Conservation (phyloP, 2,113 vertebrate genomes). For the Atractosteus spatula region DNA sequence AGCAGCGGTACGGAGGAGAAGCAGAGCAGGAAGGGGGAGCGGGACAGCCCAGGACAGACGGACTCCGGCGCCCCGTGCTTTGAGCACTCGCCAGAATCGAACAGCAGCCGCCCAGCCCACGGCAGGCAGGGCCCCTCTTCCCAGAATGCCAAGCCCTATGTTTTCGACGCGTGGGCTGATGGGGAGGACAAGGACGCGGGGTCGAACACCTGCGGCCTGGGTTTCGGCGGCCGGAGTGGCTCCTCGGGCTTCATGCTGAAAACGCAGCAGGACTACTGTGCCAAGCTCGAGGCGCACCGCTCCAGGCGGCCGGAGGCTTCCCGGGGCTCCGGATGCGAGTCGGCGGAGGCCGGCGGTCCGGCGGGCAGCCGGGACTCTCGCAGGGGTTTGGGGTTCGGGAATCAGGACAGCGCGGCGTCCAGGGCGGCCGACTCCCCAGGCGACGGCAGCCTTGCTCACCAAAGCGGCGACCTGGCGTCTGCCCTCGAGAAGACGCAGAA, state of each 20-base stretch:
- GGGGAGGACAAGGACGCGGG: conserved; percentile 46
- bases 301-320: conserved; percentile 46
- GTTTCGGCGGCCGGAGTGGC: conserved; percentile 49
- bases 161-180: conserved; percentile 56
- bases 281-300: conserved; percentile 62
- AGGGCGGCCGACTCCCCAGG: conserved; percentile 28
- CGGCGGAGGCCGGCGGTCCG: conserved; percentile 41
- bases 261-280: conserved; percentile 67
- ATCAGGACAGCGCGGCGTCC: conserved; percentile 57
- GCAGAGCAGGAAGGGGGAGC: conserved; percentile 64
- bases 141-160: conserved; percentile 46
- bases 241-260: conserved; percentile 63
- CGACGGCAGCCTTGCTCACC: conserved; percentile 52
- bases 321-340: conserved; percentile 52
- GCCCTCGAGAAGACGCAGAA: conserved; percentile 76
- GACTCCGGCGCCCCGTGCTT: no score
- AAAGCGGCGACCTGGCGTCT: conserved; percentile 45
- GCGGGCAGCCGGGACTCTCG: conserved; percentile 49
- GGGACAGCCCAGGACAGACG: conserved; percentile 39
- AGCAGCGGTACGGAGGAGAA: conserved; percentile 75
- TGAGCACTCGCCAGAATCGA: not conserved
- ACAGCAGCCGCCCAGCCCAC: conserved; percentile 48
- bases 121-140: conserved; percentile 38
- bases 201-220: conserved; percentile 43
- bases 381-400: conserved; percentile 63